Conservation (phyloP, 2,113 vertebrate genomes). For the Cyrtonyx montezumae region DNA sequence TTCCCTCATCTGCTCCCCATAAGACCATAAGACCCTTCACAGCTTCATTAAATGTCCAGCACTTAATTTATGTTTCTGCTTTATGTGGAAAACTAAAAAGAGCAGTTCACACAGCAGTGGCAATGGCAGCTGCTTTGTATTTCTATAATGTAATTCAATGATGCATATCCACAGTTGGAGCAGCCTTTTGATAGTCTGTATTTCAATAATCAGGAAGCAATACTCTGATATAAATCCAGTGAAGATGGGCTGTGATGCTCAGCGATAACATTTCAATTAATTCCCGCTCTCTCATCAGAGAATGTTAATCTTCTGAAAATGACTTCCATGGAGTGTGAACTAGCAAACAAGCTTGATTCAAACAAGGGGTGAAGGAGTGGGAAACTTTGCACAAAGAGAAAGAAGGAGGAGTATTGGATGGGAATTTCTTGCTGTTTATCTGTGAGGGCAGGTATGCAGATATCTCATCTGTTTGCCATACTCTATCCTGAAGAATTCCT, state of each 20-base stretch:
- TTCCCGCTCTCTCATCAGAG: background rate
- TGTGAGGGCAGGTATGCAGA: background rate
- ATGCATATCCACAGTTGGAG: background rate
- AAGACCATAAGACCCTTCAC: no score
- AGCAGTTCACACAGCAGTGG: background rate
- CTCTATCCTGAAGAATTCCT: background rate
- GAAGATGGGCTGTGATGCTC: background rate
- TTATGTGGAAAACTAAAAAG: background rate
- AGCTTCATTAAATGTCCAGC: background rate
- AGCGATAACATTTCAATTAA: constrained; percentile 26
- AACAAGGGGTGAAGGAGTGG: background rate
- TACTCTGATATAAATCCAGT: background rate
- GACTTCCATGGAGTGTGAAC: background rate
- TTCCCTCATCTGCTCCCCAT: no score
- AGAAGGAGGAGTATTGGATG: background rate
- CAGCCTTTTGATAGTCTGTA: background rate
- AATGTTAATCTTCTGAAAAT: background rate
- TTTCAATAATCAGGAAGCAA: constrained; percentile 11
- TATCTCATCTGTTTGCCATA: background rate
- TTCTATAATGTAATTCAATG: background rate
- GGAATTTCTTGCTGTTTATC: background rate
- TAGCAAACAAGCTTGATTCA: background rate
- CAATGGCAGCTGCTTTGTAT: background rate
- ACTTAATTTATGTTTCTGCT: background rate
- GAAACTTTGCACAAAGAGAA: background rate